Evolutionary conservation across 2,797 vertebrate species (phyloP), one percentile per base, ranked within the genome.

Genomic region (Coluber constrictor): DNA sequence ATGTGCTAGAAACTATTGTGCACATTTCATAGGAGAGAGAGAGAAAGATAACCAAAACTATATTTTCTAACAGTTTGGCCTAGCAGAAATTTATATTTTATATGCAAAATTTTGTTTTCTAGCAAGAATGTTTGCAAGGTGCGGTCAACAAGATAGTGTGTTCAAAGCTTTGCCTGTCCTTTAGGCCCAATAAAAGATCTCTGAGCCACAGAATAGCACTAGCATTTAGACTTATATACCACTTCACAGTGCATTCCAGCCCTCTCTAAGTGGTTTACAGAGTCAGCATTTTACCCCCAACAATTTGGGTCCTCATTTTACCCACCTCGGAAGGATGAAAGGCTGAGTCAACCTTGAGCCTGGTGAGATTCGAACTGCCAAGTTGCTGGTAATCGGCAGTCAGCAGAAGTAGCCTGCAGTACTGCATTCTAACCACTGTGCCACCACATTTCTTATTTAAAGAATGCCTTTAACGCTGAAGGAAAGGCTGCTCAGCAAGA

Each of bases 11-110:
- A 93, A 93, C 23, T 89, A 4, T 92, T 51, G 6, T 94, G 88
- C 29, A 94, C 92, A 91, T 95, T 95, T 94, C 93, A 91, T 87
- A 51, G 37, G 13, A n/a, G n/a, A n/a, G 89, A 43, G 70, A 43
- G 18, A 79, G 37, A 79, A 20, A 79, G 20, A 43, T 92, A 83
- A 66, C 93, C 93, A 93, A 92, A 96, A 60, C 92, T 27, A 94
- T 89, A 61, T 32, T 93, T 91, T 20, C 91, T 95, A 94, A 91
- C 86, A 91, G 43, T 93, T 66, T 37, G 90, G 0, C 8, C 55
- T 83, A 74, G 88, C 2, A 2, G 29, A 4, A 15, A 60, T 79
- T 79, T 91, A 8, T 29, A 83, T 91, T 90, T 88, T 88, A 23
- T 43, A 20, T 91, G 63, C 11, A 18, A 60, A 79, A 54, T 3